Conservation (phyloP, 2,888 invertebrate genomes). For the Cheilosia grossa region DNA sequence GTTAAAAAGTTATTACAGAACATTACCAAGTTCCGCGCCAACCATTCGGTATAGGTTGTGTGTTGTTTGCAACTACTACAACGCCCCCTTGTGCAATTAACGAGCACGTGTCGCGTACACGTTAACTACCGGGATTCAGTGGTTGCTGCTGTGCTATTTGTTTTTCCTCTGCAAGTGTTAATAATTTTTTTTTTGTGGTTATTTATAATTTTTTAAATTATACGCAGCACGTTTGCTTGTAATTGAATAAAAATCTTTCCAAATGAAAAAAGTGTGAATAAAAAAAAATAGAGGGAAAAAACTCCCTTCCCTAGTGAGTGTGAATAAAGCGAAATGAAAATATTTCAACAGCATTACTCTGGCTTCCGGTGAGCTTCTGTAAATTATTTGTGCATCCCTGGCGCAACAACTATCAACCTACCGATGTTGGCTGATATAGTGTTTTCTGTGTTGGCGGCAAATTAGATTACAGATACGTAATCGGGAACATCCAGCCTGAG, state of each 20-base stretch:
- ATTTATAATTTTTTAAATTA: conserved; percentile 21
- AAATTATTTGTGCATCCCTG: background rate
- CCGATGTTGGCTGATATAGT: conserved; percentile 13
- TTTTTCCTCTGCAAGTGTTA: background rate
- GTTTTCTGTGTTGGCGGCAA: conserved; percentile 36
- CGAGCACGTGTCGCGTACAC: conserved; percentile 42
- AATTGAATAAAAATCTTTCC: conserved; percentile 60
- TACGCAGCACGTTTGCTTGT: conserved; percentile 17
- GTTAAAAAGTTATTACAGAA: conserved; percentile 31
- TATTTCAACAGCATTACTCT: conserved; percentile 57
- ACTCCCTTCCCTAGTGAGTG: conserved; percentile 45
- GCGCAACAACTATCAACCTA: background rate
- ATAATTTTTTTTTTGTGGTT: conserved; percentile 2
- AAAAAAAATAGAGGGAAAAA: conserved; percentile 7
- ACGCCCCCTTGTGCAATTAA: conserved; percentile 25
- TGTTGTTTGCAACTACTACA: background rate
- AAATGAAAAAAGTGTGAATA: conserved; percentile 12
- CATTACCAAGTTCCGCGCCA: conserved; percentile 34
- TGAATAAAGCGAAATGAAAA: conserved; percentile 67
- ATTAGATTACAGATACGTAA: conserved; percentile 56
- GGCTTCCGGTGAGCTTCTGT: conserved; percentile 33
- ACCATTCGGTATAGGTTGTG: conserved; percentile 4
- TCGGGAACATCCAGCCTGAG: conserved; percentile 43
- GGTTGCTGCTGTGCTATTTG: background rate
- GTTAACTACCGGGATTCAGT: conserved; percentile 2